Evolutionary conservation across 2,113 vertebrate genomes (phyloP), one percentile per base, ranked within the genome.

Genomic region (Protomyctophum bolini): DNA sequence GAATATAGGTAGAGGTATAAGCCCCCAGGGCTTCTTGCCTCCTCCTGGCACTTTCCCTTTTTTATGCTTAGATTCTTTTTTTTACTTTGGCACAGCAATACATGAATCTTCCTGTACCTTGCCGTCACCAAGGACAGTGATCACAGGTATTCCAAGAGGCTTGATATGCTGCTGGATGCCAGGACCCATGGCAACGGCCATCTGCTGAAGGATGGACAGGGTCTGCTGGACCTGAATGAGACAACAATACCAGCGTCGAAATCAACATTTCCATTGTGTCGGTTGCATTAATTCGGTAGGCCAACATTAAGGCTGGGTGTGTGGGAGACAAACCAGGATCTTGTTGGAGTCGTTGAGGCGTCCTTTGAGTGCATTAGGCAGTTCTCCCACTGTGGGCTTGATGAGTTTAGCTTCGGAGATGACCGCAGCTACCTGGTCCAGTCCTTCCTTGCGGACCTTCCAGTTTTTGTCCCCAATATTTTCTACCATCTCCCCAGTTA

Each of bases 401-500:
- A 97, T 95, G 81, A 96, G 95, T 77, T 96, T 97, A 8, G 95
- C 96, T 76, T 97, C 95, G 58, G 95, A 96, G 79, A 97, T 91
- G 63, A 97, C 91, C 41, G 91, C 91, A 6, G 92, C 80, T 50
- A 95, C 92, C 92, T 97, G 95, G 87, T 97, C 96, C 49, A 97
- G 84, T 14, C 95, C 96, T 86, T 97, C 96, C 83, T 97, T 97
- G 65, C 96, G 92, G 70, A 96, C 94, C 87, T 97, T 97, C 96
- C 96, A 97, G 85, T 97, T 97, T 85, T 97, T 97, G 79, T 97
- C 96, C 11, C 91, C 87, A 68, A 97, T 95, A 85, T 97, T 97
- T 33, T 90, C 87, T 60, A 96, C 92, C 59, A 96, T 86, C 7
- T 96, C 95, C 8, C 89, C 91, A 41, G 95, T 94, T 69, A 97